Base-by-base conservation (phyloP, 2,797 vertebrate genomes). In the Manis pentadactyla region DNA sequence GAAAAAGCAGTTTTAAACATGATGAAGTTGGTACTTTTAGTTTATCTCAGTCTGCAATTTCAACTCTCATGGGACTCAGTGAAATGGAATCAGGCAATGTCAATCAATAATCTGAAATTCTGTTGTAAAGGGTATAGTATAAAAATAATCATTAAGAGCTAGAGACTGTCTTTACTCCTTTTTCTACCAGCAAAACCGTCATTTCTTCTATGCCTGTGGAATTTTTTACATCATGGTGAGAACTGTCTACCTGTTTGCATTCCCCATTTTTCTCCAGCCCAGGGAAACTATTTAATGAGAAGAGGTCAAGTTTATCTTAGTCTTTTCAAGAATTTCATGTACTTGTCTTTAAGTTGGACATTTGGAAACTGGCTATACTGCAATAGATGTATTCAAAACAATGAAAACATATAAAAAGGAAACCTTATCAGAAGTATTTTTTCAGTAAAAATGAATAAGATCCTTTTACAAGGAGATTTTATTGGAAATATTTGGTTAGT, bases 41-140 rank as follows among this genome's bases (percentile, higher is more conserved):
- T 97, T 97, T 93, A 94, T 98, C 91, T 98, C 71, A 64, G 75
- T 98, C 95, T 97, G 89, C 95, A 95, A 95, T 96, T 97, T 98
- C 83, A 96, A 59, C 87, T 96, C 97, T 97, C 97, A 87, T 59
- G 93, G 87, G 94, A 97, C 49, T 25, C 39, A 91, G 31, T 94
- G 92, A 98, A 98, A 98, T 96, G 95, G 96, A 95, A 98, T 98
- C 91, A 89, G 96, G 88, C 85, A 97, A 96, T 95, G 93, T 6
- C 34, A 96, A 97, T 98, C 98, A 98, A 98, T 98, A 93, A 96
- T 94, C 83, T 87, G 94, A 98, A 98, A 98, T 98, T 98, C 94
- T 87, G 64, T 57, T 97, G 84, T 96, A 97, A 97, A 96, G 63
- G 18, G 42, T 84, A 55, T 42, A 55, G 94, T 83, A 74, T 87